Conservation (phyloP, 2,797 vertebrate genomes). For the Ciconia nigra region DNA sequence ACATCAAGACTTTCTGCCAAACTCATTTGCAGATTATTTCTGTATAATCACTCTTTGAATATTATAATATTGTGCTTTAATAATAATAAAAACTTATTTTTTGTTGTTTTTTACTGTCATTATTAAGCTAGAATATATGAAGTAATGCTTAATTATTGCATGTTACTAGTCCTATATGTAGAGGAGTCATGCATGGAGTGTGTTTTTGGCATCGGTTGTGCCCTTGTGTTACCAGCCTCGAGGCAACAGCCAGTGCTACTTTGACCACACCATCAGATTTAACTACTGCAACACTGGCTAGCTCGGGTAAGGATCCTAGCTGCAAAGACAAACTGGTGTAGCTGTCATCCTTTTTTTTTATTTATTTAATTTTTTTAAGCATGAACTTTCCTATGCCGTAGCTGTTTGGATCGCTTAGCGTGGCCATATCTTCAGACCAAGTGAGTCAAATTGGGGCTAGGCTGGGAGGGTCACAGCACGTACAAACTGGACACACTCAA, state of each 20-base stretch:
- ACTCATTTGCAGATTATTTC: background rate
- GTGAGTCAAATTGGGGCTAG: background rate
- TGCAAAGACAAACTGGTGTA: background rate
- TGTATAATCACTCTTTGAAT: background rate
- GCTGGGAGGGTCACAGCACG: accelerated
- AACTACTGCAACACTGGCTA: background rate
- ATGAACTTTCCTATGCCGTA: background rate
- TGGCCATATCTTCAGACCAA: background rate
- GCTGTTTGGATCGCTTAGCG: accelerated
- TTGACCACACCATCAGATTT: background rate
- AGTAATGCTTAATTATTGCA: background rate
- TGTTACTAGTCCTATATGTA: background rate
- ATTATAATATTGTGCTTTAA: background rate
- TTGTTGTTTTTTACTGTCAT: background rate
- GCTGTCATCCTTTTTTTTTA: background rate
- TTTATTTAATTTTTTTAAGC: background rate
- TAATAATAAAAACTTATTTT: background rate
- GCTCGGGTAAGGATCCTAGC: background rate
- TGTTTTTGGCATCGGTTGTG: background rate
- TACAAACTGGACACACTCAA: background rate
- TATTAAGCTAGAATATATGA: background rate
- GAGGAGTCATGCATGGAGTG: background rate
- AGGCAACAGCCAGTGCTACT: background rate
- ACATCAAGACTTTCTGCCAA: background rate
- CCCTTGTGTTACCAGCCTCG: background rate